These are phyloP conservation scores for Microcebus murinus DNA, from an alignment of 2,113 vertebrate species.

Conservation along the genomic window DNA sequence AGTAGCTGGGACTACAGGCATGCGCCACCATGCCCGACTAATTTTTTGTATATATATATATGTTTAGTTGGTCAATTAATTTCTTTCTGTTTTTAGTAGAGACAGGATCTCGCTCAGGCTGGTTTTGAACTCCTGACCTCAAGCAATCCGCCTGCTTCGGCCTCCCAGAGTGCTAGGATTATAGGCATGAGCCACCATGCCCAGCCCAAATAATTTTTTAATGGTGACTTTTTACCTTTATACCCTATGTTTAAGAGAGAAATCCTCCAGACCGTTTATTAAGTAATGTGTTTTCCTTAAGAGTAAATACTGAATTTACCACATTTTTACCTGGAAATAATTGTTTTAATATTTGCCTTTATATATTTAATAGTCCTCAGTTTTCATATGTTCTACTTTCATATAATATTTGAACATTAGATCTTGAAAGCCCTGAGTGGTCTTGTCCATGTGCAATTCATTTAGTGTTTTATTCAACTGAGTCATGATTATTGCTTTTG, in stretches of 20 bases:
- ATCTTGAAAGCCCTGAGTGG: neutral
- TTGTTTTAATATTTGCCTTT: neutral
- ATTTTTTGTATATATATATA: too few relatives aligned
- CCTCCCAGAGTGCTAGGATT: too few relatives aligned
- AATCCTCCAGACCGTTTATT: neutral
- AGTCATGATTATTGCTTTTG: neutral
- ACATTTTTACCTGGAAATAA: neutral
- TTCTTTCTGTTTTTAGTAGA: too few relatives aligned
- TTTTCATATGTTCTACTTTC: neutral
- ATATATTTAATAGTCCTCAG: neutral
- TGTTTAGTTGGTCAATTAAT: too few relatives aligned
- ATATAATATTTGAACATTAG: neutral
- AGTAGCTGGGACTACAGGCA: too few relatives aligned
- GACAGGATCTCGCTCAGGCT: too few relatives aligned
- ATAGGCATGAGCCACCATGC: too few relatives aligned
- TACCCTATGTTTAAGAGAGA: neutral
- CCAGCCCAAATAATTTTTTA: neutral
- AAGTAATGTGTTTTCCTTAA: neutral
- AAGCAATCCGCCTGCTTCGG: too few relatives aligned
- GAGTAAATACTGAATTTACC: neutral
- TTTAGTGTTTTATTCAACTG: neutral
- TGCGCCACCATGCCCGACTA: too few relatives aligned
- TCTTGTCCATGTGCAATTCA: neutral
- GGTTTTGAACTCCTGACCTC: too few relatives aligned
- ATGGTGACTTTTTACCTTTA: slow-evolving; percentile 6